Conservation (phyloP, 2,797 vertebrate genomes). For the Microctenopoma lineatum region DNA sequence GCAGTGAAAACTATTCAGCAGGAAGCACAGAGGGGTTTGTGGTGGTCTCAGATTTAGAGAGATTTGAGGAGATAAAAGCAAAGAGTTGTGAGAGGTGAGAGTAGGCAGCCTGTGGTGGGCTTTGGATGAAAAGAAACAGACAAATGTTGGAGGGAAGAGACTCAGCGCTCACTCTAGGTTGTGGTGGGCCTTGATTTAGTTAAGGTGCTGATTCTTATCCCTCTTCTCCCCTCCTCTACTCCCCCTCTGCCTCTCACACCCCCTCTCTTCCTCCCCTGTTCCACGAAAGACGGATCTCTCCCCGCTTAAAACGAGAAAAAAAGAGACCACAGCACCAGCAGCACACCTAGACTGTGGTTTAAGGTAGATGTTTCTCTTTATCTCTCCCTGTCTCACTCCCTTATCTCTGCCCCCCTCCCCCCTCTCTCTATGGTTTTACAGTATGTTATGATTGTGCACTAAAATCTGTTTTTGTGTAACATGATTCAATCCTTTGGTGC, state of each 20-base stretch:
- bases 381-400: constrained; percentile 28
- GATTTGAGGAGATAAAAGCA: constrained; percentile 67
- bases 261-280: constrained; percentile 85
- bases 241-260: constrained; percentile 73
- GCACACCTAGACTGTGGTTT: constrained; percentile 67
- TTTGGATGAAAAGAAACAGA: constrained; percentile 68
- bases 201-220: constrained; percentile 80
- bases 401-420: constrained; percentile 18
- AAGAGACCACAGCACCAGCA: constrained; percentile 68
- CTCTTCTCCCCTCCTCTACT: constrained; percentile 63
- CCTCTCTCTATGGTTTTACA: constrained; percentile 2
- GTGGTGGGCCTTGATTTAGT: constrained; percentile 85
- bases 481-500: not conserved
- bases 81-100: constrained; percentile 52
- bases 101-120: constrained; percentile 80
- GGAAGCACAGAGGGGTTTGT: constrained; percentile 68
- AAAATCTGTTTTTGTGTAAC: constrained; percentile 21
- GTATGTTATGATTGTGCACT: constrained; percentile 17
- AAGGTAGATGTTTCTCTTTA: constrained; percentile 50
- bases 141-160: constrained; percentile 54
- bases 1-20: constrained; percentile 29
- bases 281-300: constrained; percentile 88
- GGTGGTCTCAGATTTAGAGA: constrained; percentile 82
- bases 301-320: constrained; percentile 65
- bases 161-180: constrained; percentile 52